Evolutionary conservation across 2,113 vertebrate genomes (phyloP).

Genomic region (Peromyscus californicus): DNA sequence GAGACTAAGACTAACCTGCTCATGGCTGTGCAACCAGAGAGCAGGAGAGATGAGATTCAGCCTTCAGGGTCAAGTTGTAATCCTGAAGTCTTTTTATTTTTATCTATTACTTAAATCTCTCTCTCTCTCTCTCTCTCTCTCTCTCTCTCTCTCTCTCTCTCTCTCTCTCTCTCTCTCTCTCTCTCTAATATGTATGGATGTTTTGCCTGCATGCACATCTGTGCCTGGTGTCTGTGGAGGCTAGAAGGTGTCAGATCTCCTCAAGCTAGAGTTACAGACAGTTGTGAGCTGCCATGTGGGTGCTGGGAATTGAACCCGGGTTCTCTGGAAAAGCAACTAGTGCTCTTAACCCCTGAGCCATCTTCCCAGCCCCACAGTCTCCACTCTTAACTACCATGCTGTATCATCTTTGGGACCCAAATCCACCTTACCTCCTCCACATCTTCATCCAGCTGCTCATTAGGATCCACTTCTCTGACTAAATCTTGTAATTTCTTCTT

Average conservation of each 20-base stretch:
- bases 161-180: neutral
- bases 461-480: slow-evolving; percentile 98
- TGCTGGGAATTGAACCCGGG: neutral
- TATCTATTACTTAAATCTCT: neutral
- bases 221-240: neutral
- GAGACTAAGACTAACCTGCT: neutral
- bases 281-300: neutral
- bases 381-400: neutral
- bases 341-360: no score
- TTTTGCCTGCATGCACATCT: neutral
- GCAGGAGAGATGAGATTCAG: neutral
- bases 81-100: neutral
- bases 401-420: neutral
- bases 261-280: neutral
- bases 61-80: slow-evolving; percentile 3
- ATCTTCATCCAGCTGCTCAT: slow-evolving; percentile 99
- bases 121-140: neutral
- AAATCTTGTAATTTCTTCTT: slow-evolving; percentile 99
- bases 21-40: neutral
- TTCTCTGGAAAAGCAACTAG: neutral
- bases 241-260: neutral
- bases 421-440: slow-evolving; percentile 94
- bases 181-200: neutral
- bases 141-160: no score
- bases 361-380: no score